phyloP scores from a whole-genome alignment of 2,113 vertebrate genomes.

The Spea bombifrons region DNA sequence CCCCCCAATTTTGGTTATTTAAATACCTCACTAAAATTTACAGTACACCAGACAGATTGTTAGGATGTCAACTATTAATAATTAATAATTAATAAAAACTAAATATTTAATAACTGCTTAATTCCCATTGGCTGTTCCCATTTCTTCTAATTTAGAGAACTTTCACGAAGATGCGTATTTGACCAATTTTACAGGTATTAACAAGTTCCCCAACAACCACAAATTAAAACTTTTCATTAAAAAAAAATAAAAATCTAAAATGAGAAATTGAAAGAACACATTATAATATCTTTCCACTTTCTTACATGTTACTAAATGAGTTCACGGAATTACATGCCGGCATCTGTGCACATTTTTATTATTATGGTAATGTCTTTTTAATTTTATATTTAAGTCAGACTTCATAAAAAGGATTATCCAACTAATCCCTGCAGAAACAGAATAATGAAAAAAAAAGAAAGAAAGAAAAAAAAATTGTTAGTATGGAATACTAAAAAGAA shows the following conservation, averaged over 20 bases:
- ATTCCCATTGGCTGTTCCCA: too few relatives aligned
- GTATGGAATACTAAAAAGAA: slow-evolving; percentile 5
- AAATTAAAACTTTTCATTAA: too few relatives aligned
- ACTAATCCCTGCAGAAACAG: slow-evolving; percentile 17
- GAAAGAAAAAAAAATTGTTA: slow-evolving; percentile 13
- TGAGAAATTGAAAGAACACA: background rate
- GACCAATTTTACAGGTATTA: too few relatives aligned
- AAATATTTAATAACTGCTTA: too few relatives aligned
- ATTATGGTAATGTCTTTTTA: slow-evolving; percentile 25
- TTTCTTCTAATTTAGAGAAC: too few relatives aligned
- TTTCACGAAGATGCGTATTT: too few relatives aligned
- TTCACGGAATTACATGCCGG: background rate
- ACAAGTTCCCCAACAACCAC: too few relatives aligned
- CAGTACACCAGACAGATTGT: too few relatives aligned
- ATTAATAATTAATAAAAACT: too few relatives aligned
- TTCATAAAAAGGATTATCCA: slow-evolving; percentile 42
- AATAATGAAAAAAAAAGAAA: slow-evolving; percentile 1
- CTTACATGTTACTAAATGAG: background rate
- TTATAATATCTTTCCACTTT: background rate
- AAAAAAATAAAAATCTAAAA: background rate
- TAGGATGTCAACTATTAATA: too few relatives aligned
- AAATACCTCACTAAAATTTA: too few relatives aligned
- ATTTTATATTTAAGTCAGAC: slow-evolving; percentile 37
- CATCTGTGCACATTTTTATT: slow-evolving; percentile 11
- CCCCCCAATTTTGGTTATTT: too few relatives aligned